These are phyloP conservation scores for Corvus moneduloides DNA, from an alignment of 2,113 vertebrate species.

Conservation along the genomic window DNA sequence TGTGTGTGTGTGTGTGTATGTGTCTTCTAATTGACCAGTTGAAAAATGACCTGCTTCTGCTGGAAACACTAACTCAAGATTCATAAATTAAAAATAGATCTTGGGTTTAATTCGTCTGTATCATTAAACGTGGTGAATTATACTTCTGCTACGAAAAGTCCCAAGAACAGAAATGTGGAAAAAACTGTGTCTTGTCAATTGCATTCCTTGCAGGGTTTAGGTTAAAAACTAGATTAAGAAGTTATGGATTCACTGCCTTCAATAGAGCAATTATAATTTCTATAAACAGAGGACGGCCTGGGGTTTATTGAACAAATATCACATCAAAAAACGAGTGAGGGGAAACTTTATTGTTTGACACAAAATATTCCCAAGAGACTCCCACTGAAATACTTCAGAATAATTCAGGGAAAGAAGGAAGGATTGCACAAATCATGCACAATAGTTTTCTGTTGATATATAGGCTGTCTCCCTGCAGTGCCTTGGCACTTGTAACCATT, in stretches of 20 bases:
- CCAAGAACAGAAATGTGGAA: background rate
- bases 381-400: background rate
- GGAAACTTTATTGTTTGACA: background rate
- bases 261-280: background rate
- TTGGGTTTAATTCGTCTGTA: background rate
- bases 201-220: background rate
- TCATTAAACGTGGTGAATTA: background rate
- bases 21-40: background rate
- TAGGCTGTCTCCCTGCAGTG: background rate
- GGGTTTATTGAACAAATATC: background rate
- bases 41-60: background rate
- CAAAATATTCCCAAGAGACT: background rate
- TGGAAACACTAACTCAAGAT: background rate
- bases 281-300: background rate
- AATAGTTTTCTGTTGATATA: background rate
- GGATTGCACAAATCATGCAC: background rate
- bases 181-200: background rate
- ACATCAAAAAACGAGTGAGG: background rate
- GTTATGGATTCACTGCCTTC: background rate
- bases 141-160: background rate
- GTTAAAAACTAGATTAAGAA: background rate
- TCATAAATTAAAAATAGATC: background rate
- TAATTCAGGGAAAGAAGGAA: background rate
- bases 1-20: background rate
- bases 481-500: background rate